phyloP scores from a whole-genome alignment of 1,140 invertebrate species.

The Grapholita molesta region DNA sequence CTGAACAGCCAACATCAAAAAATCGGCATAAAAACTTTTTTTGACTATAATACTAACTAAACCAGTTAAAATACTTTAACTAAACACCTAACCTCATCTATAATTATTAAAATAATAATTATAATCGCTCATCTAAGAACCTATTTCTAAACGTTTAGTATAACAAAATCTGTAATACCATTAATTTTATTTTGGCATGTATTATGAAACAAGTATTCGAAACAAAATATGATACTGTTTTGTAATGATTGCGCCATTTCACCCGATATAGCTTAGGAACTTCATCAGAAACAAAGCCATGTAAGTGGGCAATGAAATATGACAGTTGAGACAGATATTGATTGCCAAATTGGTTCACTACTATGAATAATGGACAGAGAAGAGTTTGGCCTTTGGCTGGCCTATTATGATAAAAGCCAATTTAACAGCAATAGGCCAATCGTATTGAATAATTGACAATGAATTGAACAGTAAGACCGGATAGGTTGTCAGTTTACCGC shows the following conservation, averaged over 20 bases:
- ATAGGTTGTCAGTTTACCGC: background rate
- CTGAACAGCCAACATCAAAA: too few relatives aligned
- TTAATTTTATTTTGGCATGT: too few relatives aligned
- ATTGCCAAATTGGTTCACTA: background rate
- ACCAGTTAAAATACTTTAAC: too few relatives aligned
- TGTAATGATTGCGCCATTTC: background rate
- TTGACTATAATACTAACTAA: too few relatives aligned
- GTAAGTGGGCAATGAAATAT: constrained; percentile 5
- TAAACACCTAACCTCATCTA: too few relatives aligned
- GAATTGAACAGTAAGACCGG: background rate
- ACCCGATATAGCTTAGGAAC: background rate
- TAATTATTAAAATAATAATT: too few relatives aligned
- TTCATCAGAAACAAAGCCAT: background rate
- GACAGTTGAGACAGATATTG: background rate
- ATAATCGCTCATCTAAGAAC: too few relatives aligned
- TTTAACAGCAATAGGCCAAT: background rate
- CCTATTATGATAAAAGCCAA: constrained; percentile 9
- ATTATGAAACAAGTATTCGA: too few relatives aligned
- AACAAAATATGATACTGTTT: too few relatives aligned
- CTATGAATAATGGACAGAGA: constrained; percentile 8
- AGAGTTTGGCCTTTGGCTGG: constrained; percentile 13
- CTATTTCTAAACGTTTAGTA: too few relatives aligned
- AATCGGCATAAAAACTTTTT: too few relatives aligned
- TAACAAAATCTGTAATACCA: too few relatives aligned
- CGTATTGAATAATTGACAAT: background rate